These are phyloP conservation scores for Agonopterix arenella DNA, from an alignment of 2,888 invertebrate genomes.

Conservation along the genomic window DNA sequence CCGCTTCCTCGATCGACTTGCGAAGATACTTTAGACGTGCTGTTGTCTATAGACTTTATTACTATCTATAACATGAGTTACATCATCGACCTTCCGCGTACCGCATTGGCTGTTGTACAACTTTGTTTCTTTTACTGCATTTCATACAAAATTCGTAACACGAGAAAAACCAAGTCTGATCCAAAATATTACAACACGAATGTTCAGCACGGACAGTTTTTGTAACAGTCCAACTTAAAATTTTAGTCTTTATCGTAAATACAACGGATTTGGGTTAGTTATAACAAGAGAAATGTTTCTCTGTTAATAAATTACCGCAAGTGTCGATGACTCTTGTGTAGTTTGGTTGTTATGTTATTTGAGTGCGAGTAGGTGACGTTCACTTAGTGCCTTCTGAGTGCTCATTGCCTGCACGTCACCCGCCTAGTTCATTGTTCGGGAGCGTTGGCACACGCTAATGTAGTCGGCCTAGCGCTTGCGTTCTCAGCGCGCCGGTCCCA, in stretches of 20 bases:
- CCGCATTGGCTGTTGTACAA: too few relatives aligned
- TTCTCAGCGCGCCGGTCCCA: constrained; percentile 45
- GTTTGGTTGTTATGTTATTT: constrained; percentile 20
- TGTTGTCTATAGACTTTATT: not conserved
- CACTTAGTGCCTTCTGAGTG: too few relatives aligned
- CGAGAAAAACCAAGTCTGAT: not conserved
- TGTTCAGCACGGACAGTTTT: not conserved
- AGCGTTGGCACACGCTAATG: constrained; percentile 65
- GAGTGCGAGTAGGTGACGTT: constrained; percentile 30
- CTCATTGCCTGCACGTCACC: constrained; percentile 37
- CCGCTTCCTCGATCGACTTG: constrained; percentile 3
- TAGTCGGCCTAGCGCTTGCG: constrained; percentile 63
- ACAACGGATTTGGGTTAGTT: too few relatives aligned
- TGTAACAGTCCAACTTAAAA: not conserved
- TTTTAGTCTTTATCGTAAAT: too few relatives aligned
- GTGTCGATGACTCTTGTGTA: constrained; percentile 17
- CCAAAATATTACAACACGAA: not conserved
- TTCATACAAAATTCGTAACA: too few relatives aligned
- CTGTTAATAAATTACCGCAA: not conserved
- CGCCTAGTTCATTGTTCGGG: constrained; percentile 70
- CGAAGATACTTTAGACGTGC: not conserved
- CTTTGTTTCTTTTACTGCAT: too few relatives aligned
- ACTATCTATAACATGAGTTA: too few relatives aligned
- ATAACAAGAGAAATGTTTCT: too few relatives aligned
- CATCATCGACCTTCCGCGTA: too few relatives aligned